Evolutionary conservation across 2,797 vertebrate species (phyloP).

Genomic region (Syngnathus acus): DNA sequence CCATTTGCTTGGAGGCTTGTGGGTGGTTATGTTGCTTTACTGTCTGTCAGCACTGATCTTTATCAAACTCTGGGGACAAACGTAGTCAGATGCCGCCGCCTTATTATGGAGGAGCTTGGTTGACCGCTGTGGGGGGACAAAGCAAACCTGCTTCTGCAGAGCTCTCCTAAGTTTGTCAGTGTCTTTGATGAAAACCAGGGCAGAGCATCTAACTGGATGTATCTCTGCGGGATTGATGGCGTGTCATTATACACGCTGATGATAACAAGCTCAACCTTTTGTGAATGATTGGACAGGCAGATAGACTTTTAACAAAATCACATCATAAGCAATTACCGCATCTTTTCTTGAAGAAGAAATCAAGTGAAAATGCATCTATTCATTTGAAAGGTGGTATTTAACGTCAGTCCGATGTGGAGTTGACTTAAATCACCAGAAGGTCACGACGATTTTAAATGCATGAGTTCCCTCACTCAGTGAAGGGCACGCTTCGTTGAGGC

Average conservation of each 20-base stretch:
- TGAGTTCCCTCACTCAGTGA: conserved; percentile 47
- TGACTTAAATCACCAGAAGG: conserved; percentile 54
- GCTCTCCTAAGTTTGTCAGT: conserved; percentile 49
- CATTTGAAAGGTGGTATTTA: conserved; percentile 23
- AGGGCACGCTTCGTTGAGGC: conserved; percentile 60
- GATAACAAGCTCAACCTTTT: conserved; percentile 60
- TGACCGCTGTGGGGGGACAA: conserved; percentile 20
- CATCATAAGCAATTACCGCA: conserved; percentile 34
- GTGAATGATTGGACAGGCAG: conserved; percentile 41
- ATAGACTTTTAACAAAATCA: conserved; percentile 35
- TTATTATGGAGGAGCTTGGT: conserved; percentile 63
- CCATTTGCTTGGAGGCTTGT: conserved; percentile 57
- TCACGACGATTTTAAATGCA: conserved; percentile 63
- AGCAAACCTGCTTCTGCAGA: conserved; percentile 29
- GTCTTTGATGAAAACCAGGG: conserved; percentile 52
- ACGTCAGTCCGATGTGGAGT: conserved; percentile 29
- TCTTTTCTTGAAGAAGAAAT: conserved; percentile 34
- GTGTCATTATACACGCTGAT: conserved; percentile 61
- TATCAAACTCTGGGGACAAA: conserved; percentile 76
- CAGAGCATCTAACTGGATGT: conserved; percentile 31
- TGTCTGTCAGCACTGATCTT: conserved; percentile 69
- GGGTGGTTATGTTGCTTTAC: conserved; percentile 70
- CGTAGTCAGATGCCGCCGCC: conserved; percentile 65
- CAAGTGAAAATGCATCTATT: conserved; percentile 32
- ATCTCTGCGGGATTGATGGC: conserved; percentile 46